Evolutionary conservation across 2,888 invertebrate genomes (phyloP).

Genomic region (Phasia obesa): DNA sequence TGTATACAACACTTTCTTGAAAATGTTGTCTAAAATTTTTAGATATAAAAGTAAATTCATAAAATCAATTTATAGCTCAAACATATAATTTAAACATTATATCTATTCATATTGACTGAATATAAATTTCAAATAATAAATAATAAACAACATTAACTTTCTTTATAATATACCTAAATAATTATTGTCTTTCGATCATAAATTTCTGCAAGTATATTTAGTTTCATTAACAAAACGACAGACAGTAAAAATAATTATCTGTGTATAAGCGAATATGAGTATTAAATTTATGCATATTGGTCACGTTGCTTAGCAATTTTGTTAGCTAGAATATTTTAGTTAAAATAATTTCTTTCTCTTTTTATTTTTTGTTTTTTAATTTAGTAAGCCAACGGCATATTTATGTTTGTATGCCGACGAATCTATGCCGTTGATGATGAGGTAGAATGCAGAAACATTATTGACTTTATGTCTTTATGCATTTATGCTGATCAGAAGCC

Average conservation of each 20-base stretch:
- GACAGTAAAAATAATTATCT: constrained; percentile 22
- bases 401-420: neutral
- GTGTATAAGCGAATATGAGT: neutral
- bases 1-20: too few species aligned
- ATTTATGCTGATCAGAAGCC: constrained; percentile 54
- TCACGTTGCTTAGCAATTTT: constrained; percentile 32
- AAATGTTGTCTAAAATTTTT: too few species aligned
- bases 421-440: constrained; percentile 11
- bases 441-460: constrained; percentile 43
- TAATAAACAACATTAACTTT: too few species aligned
- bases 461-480: constrained; percentile 61
- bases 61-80: too few species aligned
- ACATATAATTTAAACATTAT: too few species aligned
- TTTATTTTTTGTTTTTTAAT: constrained; percentile 16
- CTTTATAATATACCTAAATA: neutral
- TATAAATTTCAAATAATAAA: too few species aligned
- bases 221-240: constrained; percentile 11
- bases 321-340: neutral
- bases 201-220: constrained; percentile 39
- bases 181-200: neutral
- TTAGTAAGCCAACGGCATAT: neutral
- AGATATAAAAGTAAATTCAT: too few species aligned
- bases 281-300: neutral
- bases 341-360: constrained; percentile 28
- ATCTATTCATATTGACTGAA: too few species aligned